Evolutionary conservation across 2,888 invertebrate species (phyloP).

Genomic region (Plebejus argus): DNA sequence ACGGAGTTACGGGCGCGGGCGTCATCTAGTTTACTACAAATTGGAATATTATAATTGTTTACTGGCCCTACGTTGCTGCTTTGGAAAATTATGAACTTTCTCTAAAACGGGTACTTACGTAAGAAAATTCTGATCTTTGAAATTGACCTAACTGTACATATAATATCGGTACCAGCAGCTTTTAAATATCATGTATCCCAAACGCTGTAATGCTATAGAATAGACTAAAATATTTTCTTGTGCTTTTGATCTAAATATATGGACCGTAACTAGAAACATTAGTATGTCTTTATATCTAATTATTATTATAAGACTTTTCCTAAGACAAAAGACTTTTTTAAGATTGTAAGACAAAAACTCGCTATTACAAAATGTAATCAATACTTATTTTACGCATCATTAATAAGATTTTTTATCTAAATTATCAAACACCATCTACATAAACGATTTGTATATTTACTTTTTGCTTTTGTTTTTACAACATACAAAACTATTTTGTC

Average conservation of each 20-base stretch:
- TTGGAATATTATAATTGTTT: background rate
- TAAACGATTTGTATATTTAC: constrained; percentile 18
- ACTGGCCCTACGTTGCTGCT: background rate
- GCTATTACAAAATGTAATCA: constrained; percentile 11
- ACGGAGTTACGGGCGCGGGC: no score
- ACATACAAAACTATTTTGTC: background rate
- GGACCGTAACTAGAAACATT: background rate
- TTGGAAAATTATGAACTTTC: background rate
- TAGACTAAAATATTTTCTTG: background rate
- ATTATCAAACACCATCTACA: constrained; percentile 11
- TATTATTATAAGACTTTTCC: background rate
- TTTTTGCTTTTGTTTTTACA: constrained; percentile 17
- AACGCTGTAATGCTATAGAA: background rate
- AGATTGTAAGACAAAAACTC: background rate
- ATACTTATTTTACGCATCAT: constrained; percentile 5
- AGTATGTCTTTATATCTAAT: background rate
- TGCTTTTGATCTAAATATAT: background rate
- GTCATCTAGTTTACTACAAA: background rate
- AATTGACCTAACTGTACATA: background rate
- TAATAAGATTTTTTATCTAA: constrained; percentile 3
- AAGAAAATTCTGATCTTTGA: background rate
- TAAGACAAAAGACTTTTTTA: no score
- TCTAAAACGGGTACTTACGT: background rate
- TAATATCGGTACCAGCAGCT: background rate
- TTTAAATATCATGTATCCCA: background rate